Base-by-base conservation (phyloP, 2,113 vertebrate genomes). In the Sinocyclocheilus anophthalmus region DNA sequence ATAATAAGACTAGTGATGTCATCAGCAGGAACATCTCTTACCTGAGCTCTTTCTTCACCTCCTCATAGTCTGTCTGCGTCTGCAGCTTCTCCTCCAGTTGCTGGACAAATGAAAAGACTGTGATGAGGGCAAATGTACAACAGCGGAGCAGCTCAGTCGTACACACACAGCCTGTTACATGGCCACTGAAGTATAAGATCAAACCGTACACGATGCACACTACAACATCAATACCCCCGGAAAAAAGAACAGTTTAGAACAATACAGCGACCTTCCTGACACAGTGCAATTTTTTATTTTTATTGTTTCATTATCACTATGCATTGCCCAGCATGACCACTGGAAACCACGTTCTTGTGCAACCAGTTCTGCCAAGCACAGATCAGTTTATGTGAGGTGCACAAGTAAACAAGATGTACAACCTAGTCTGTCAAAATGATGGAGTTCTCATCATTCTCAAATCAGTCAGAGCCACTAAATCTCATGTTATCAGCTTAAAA, bases 1-100 rank as follows among this genome's bases (percentile, higher is more conserved):
- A 33, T 33, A 33, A 33, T 55, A 1, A 16, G 14, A 55, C 50
- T 16, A 55, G 14, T 18, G 50, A 16, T 13, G 14, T 18, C 11
- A 55, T 55, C 14, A 37, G 45, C 45, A 3, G 45, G 10, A 48
- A 12, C 20, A 10, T 10, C 42, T 63, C 55, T 80, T 93, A 99
- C 98, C 96, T 98, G 90, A 99, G 91, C 92, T 99, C 98, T 92
- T 99, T 99, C 94, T 99, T 99, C 91, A 99, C 95, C 90, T 99
- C 98, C 89, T 99, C 98, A 91, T 99, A 99, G 93, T 99, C 97
- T 55, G 96, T 95, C 94, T 99, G 97, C 83, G 96, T 96, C 93
- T 97, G 97, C 91, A 99, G 93, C 90, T 99, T 99, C 93, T 98
- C 97, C 95, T 99, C 97, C 93, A 99, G 96, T 94, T 98, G 96